phyloP scores from a whole-genome alignment of 2,113 vertebrate genomes.

The Pan paniscus region DNA sequence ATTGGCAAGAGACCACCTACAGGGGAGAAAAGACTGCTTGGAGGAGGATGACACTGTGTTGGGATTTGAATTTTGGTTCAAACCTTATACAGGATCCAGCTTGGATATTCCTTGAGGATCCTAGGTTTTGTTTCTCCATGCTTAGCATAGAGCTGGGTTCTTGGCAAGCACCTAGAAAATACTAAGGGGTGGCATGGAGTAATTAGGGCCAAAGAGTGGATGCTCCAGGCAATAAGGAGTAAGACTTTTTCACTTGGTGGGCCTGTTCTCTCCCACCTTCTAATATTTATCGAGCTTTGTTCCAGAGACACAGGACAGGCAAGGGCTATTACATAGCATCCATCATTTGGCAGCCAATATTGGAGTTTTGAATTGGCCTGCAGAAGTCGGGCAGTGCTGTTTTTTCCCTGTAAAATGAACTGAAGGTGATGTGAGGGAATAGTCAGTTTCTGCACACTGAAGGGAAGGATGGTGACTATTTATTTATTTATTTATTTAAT shows the following conservation, averaged over 20 bases:
- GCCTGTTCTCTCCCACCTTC: not conserved
- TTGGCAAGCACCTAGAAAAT: not conserved
- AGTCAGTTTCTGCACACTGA: not conserved
- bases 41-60: not conserved
- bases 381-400: not conserved
- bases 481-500: not conserved
- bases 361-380: not conserved
- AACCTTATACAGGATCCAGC: not conserved
- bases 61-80: not conserved
- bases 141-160: not conserved
- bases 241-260: not conserved
- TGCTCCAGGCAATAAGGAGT: not conserved
- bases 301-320: not conserved
- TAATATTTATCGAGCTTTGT: not conserved
- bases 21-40: not conserved
- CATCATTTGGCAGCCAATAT: not conserved
- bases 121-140: not conserved
- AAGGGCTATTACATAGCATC: not conserved
- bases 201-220: not conserved
- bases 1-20: not conserved
- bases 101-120: not conserved
- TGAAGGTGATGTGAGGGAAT: not conserved
- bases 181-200: not conserved
- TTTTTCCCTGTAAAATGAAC: not conserved
- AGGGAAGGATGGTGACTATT: not conserved